Evolutionary conservation across 1,140 invertebrate species (phyloP), one percentile per base, ranked within the genome.

Genomic region (Drosophila nikananu): DNA sequence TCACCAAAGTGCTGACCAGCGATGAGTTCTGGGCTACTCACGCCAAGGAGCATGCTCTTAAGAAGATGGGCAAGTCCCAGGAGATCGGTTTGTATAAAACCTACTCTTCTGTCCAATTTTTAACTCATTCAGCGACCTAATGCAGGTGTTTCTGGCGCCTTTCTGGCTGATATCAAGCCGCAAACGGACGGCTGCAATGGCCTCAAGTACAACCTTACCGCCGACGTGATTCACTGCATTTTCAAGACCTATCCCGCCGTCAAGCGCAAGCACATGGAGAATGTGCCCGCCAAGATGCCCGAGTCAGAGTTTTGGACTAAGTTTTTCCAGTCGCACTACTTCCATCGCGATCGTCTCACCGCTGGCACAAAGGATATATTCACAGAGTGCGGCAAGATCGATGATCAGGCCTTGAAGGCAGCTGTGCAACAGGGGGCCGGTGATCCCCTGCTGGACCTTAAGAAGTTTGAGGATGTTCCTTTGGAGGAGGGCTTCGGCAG

Each of bases 281-380:
- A 98, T 94, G 99, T 99, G 41, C 99, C 99, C 51, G 95, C 97
- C 75, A 98, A 98, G 94, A 96, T 99, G 95, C 96, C 96, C 1
- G 99, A 99, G 94, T 95, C 97, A 3, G 98, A 99, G 91, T 99
- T 99, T 94, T 99, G 99, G 99, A 99, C 98, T 13, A 97, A 99
- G 84, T 99, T 99, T 94, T 99, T 99, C 94, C 99, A 99, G 93
- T 99, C 98, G 21, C 99, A 99, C 95, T 99, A 99, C 94, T 99
- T 99, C 95, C 98, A 99, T 94, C 94, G 95, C 74, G 99, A 99
- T 94, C 95, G 98, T 58, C 97, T 98, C 32, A 96, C 96, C 77
- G 95, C 97, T 39, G 96, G 97, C 74, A 97, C 96, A 93, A 98
- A 98, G 94, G 97, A 99, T 94, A 94, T 99, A 46, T 99, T 99